Conservation (phyloP, 2,113 vertebrate genomes). For the Columba janthina region DNA sequence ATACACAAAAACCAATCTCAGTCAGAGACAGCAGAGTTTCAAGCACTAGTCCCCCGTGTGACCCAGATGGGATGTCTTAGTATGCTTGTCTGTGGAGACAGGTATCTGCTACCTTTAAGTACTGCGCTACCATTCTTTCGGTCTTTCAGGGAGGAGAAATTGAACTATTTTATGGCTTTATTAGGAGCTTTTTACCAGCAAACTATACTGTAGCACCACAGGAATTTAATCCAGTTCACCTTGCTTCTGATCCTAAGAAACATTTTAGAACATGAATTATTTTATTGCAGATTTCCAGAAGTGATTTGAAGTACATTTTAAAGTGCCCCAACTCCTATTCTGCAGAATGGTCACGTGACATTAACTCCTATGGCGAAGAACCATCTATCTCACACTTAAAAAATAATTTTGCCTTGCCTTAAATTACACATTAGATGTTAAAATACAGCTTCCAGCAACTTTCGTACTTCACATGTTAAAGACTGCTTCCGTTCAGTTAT, state of each 20-base stretch:
- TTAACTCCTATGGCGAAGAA: not conserved
- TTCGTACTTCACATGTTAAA: not conserved
- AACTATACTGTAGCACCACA: not conserved
- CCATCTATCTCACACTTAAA: not conserved
- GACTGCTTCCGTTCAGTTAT: not conserved
- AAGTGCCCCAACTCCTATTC: not conserved
- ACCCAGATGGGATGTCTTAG: not conserved
- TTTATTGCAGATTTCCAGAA: not conserved
- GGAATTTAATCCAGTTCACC: not conserved
- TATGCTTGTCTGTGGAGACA: not conserved
- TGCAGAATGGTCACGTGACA: accelerated
- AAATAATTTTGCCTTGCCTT: not conserved
- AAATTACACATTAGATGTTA: not conserved
- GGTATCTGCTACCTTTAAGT: not conserved
- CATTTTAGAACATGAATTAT: not conserved
- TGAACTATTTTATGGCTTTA: not conserved
- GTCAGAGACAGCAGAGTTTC: not conserved
- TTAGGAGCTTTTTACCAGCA: not conserved
- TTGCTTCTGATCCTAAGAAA: not conserved
- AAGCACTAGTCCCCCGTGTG: not conserved
- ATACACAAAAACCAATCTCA: not conserved
- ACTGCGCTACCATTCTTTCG: not conserved
- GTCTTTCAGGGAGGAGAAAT: not conserved
- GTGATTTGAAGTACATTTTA: not conserved
- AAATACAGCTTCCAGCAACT: not conserved